These are phyloP conservation scores for Tetranychus piercei DNA, from an alignment of 2,888 invertebrate species.

Conservation along the genomic window DNA sequence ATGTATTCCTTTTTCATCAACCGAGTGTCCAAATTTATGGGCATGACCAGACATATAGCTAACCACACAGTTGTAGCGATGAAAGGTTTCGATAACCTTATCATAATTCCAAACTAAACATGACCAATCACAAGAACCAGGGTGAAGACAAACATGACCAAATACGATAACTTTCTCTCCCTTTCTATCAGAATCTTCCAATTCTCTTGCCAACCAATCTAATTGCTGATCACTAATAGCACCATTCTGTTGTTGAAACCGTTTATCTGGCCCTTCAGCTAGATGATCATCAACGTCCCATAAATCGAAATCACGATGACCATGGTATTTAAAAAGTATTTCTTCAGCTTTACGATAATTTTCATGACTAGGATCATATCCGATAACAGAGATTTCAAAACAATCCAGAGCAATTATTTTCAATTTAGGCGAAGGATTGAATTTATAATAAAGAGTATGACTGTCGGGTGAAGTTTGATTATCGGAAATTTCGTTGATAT, in stretches of 20 bases:
- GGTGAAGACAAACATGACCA: slow-evolving; percentile 31
- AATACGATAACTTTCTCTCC: slow-evolving; percentile 32
- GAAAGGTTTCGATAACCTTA: slow-evolving; percentile 30
- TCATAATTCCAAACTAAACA: slow-evolving; percentile 33
- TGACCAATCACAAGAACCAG: slow-evolving; percentile 25
- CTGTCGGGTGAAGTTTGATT: background rate
- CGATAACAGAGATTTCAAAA: slow-evolving; percentile 33
- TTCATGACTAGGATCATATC: slow-evolving; percentile 28
- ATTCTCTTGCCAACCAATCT: slow-evolving; percentile 31
- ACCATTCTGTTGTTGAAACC: slow-evolving; percentile 33
- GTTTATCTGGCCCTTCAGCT: slow-evolving; percentile 25
- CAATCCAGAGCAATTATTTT: slow-evolving; percentile 32
- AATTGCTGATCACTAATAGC: slow-evolving; percentile 32
- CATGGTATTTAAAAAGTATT: slow-evolving; percentile 29
- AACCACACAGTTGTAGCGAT: slow-evolving; percentile 30
- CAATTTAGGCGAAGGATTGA: slow-evolving; percentile 29
- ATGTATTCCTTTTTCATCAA: slow-evolving; percentile 31
- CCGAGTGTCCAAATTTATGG: slow-evolving; percentile 30
- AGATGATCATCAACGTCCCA: slow-evolving; percentile 29
- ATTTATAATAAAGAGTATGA: slow-evolving; percentile 30
- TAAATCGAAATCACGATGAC: slow-evolving; percentile 30
- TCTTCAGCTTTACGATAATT: slow-evolving; percentile 28
- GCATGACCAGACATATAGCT: slow-evolving; percentile 33
- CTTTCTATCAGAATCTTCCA: slow-evolving; percentile 29
- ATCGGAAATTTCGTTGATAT: slow-evolving; percentile 6